phyloP scores from a whole-genome alignment of 2,113 vertebrate genomes.

The Barbus barbus region DNA sequence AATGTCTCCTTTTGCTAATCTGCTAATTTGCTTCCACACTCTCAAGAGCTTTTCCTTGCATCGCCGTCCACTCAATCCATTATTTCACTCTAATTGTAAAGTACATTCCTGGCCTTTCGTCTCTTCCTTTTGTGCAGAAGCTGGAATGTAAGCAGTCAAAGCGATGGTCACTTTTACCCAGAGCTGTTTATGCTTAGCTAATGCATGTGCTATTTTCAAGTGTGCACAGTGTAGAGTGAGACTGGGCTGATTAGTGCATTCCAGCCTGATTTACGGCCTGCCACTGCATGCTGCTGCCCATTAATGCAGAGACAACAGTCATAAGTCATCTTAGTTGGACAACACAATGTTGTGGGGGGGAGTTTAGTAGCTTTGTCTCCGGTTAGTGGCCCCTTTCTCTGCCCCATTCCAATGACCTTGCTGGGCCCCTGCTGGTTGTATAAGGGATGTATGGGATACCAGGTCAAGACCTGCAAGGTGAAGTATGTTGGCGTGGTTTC shows the following conservation, averaged over 20 bases:
- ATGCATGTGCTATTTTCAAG: slow-evolving; percentile 31
- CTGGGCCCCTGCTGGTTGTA: slow-evolving; percentile 16
- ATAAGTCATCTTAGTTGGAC: slow-evolving; percentile 51
- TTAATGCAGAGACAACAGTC: slow-evolving; percentile 41
- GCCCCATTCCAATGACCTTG: slow-evolving; percentile 40
- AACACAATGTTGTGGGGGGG: slow-evolving; percentile 31
- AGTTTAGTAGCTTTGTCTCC: slow-evolving; percentile 23
- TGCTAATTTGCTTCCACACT: slow-evolving; percentile 27
- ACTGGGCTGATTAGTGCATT: slow-evolving; percentile 55
- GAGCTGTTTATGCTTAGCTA: slow-evolving; percentile 44
- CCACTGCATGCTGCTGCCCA: slow-evolving; percentile 50
- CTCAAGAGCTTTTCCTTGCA: slow-evolving; percentile 25
- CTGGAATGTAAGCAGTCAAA: slow-evolving; percentile 50
- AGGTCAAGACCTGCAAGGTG: slow-evolving; percentile 45
- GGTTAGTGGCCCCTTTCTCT: slow-evolving; percentile 27
- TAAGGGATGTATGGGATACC: slow-evolving; percentile 37
- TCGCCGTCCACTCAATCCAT: slow-evolving; percentile 5
- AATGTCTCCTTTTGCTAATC: slow-evolving; percentile 42
- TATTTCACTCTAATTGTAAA: slow-evolving; percentile 41
- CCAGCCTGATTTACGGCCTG: slow-evolving; percentile 57
- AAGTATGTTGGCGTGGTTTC: slow-evolving; percentile 29
- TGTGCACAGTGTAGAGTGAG: slow-evolving; percentile 33
- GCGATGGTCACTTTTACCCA: slow-evolving; percentile 23
- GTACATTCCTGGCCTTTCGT: slow-evolving; percentile 49
- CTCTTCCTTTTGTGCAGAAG: slow-evolving; percentile 41